phyloP scores from a whole-genome alignment of 2,113 vertebrate species.

The Ginglymostoma cirratum region DNA sequence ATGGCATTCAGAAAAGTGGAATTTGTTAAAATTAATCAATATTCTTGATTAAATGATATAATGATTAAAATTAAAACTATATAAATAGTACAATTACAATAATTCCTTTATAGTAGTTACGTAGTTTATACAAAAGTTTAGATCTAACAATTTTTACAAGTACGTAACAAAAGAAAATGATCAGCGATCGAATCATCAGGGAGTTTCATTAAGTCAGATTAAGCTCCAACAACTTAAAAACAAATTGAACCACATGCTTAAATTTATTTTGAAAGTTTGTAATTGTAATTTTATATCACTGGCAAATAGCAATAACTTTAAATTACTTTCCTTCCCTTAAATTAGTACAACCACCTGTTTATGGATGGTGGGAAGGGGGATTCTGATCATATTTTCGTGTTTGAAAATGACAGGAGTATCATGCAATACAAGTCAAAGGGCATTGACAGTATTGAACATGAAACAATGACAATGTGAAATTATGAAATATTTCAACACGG shows the following conservation, averaged over 20 bases:
- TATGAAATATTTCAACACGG: background rate
- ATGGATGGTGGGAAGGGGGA: background rate
- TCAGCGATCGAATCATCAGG: too few relatives aligned
- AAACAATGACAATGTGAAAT: background rate
- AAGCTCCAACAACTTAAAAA: background rate
- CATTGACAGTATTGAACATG: background rate
- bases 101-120: background rate
- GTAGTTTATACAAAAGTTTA: background rate
- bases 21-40: background rate
- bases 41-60: background rate
- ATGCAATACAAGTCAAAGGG: background rate
- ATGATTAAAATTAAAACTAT: background rate
- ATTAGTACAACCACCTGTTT: background rate
- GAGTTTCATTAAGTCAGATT: background rate
- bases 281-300: background rate
- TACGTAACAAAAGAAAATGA: background rate
- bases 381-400: background rate
- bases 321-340: background rate
- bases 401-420: background rate
- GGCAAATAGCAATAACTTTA: background rate
- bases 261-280: background rate
- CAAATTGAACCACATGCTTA: background rate
- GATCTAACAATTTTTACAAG: background rate
- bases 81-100: background rate
- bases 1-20: background rate